phyloP scores from a whole-genome alignment of 2,113 vertebrate species.

The Chauna torquata region DNA sequence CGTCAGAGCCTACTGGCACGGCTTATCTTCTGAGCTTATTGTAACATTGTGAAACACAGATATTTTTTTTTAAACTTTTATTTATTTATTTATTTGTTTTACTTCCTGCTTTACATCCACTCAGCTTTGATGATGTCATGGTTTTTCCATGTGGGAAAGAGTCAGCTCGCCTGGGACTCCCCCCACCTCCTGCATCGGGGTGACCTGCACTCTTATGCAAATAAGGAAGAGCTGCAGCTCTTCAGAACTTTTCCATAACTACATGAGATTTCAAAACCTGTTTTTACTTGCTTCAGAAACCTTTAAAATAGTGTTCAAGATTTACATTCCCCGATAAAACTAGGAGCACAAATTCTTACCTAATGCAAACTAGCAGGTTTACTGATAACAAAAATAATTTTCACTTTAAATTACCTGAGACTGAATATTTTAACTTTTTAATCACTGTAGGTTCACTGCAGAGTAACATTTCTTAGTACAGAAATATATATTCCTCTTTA shows the following conservation, averaged over 20 bases:
- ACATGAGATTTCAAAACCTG: constrained; percentile 62
- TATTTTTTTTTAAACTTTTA: background rate
- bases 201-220: constrained; percentile 78
- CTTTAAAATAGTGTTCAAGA: background rate
- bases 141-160: constrained; percentile 86
- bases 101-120: constrained; percentile 80
- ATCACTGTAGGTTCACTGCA: background rate
- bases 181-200: constrained; percentile 63
- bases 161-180: constrained; percentile 82
- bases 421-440: background rate
- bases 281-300: constrained; percentile 16
- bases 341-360: background rate
- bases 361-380: background rate
- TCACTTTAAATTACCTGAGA: background rate
- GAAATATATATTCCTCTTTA: background rate
- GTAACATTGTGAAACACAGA: background rate
- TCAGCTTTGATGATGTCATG: constrained; percentile 79
- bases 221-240: constrained; percentile 74
- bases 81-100: background rate
- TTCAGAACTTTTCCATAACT: constrained; percentile 78
- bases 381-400: background rate
- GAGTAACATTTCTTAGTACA: background rate
- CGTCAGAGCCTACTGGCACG: background rate
- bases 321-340: background rate
- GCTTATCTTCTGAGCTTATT: background rate